phyloP scores from a whole-genome alignment of 2,113 vertebrate genomes.

The Stigmatopora argus region DNA sequence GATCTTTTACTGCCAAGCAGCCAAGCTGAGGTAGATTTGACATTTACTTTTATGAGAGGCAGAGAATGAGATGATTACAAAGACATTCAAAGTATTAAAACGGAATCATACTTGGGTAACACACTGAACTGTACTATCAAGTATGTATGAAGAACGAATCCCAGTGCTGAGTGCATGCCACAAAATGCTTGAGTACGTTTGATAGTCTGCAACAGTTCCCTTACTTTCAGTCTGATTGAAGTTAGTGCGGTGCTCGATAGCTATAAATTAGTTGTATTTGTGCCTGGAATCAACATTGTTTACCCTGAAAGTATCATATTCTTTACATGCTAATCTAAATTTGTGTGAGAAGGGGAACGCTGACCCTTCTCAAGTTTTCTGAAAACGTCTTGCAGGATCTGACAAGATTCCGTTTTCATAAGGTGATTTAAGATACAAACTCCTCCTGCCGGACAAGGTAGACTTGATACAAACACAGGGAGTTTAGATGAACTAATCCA shows the following conservation, averaged over 20 bases:
- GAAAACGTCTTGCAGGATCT: neutral
- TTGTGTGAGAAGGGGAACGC: neutral
- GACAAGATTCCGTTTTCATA: conserved; percentile 6
- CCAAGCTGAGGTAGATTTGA: too few relatives aligned
- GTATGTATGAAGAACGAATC: neutral
- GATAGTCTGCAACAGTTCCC: conserved; percentile 6
- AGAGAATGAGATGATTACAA: neutral
- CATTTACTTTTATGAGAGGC: too few relatives aligned
- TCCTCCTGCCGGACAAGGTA: neutral
- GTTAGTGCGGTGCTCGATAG: neutral
- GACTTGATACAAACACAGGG: conserved; percentile 2
- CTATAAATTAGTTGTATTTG: neutral
- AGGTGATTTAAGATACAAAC: conserved; percentile 6
- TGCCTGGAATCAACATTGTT: neutral
- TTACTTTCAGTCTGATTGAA: neutral
- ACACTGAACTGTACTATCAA: neutral
- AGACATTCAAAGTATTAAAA: neutral
- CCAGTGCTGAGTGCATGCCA: neutral
- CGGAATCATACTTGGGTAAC: neutral
- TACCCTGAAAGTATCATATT: neutral
- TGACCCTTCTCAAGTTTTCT: neutral
- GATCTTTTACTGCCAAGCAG: too few relatives aligned
- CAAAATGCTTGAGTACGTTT: neutral
- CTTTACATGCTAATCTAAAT: neutral
- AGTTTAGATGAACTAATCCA: conserved; percentile 41